These are phyloP conservation scores for Liposcelis brunnea DNA, from an alignment of 2,888 invertebrate species.

Conservation along the genomic window DNA sequence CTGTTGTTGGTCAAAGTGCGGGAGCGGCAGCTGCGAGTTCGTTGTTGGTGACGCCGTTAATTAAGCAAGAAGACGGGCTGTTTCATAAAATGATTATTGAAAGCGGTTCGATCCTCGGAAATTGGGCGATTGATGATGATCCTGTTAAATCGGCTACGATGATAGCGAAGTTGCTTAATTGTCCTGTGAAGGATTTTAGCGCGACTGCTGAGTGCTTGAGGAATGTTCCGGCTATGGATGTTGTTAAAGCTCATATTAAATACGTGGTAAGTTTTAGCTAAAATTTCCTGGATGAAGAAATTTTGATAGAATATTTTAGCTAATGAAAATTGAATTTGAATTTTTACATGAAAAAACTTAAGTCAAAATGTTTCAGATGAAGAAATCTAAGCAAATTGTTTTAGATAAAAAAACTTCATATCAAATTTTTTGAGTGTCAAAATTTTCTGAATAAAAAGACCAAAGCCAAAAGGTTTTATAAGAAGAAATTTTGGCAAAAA, in stretches of 20 bases:
- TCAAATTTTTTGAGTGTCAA: too few species aligned
- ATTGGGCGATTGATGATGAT: conserved; percentile 29
- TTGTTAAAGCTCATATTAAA: conserved; percentile 26
- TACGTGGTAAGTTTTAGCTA: conserved; percentile 17
- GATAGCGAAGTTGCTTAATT: conserved; percentile 26
- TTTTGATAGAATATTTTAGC: background rate
- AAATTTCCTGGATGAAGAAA: background rate
- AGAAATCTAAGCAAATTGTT: too few species aligned
- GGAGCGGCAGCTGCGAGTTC: conserved; percentile 31
- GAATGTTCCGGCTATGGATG: conserved; percentile 23
- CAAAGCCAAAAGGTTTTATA: too few species aligned
- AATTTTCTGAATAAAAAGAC: too few species aligned
- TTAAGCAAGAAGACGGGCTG: conserved; percentile 22
- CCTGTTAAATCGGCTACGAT: conserved; percentile 24
- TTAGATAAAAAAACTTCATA: too few species aligned
- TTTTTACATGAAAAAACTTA: background rate
- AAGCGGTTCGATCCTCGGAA: conserved; percentile 32
- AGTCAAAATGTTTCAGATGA: too few species aligned
- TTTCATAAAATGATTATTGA: conserved; percentile 33
- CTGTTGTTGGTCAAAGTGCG: conserved; percentile 36
- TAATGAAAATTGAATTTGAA: background rate
- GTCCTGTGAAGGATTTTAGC: conserved; percentile 22
- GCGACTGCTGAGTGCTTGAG: conserved; percentile 25
- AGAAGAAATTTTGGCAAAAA: too few species aligned
- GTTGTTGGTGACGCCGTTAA: conserved; percentile 28